Evolutionary conservation across 2,888 invertebrate species (phyloP).

Genomic region (Chrysolina haemoptera): DNA sequence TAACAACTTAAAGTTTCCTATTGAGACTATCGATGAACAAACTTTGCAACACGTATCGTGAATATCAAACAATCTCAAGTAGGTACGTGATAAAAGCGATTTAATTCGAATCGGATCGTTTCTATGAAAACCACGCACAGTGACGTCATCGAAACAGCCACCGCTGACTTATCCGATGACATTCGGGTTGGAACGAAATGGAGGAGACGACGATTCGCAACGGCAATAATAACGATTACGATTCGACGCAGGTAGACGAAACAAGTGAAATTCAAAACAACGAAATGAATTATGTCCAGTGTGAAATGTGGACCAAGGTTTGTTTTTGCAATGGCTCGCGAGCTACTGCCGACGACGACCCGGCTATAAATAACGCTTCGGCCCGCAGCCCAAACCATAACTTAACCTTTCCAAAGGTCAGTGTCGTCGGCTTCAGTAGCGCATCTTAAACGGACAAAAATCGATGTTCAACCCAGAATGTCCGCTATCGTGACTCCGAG

Average conservation of each 20-base stretch:
- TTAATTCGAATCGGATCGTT: background rate
- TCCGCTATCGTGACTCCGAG: too few species aligned
- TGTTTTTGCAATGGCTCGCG: slow-evolving; percentile 37
- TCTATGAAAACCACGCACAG: background rate
- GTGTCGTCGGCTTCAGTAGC: slow-evolving; percentile 34
- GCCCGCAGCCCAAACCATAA: slow-evolving; percentile 3
- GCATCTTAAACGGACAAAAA: background rate
- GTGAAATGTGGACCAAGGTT: slow-evolving; percentile 49
- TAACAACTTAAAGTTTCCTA: too few species aligned
- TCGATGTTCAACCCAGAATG: too few species aligned
- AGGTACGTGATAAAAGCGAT: too few species aligned
- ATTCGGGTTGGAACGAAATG: background rate
- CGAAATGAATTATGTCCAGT: slow-evolving; percentile 25
- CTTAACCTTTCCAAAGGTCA: slow-evolving; percentile 41
- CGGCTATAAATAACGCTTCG: slow-evolving; percentile 12
- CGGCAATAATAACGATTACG: slow-evolving; percentile 15
- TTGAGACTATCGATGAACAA: too few species aligned
- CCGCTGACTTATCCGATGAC: background rate
- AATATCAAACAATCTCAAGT: too few species aligned
- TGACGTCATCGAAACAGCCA: background rate
- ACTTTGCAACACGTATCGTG: too few species aligned
- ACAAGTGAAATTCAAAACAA: slow-evolving; percentile 31
- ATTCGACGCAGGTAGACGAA: slow-evolving; percentile 29
- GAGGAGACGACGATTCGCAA: slow-evolving; percentile 8
- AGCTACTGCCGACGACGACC: slow-evolving; percentile 1